These are phyloP conservation scores for Drosophila recens DNA, from an alignment of 2,888 invertebrate genomes.

Conservation along the genomic window DNA sequence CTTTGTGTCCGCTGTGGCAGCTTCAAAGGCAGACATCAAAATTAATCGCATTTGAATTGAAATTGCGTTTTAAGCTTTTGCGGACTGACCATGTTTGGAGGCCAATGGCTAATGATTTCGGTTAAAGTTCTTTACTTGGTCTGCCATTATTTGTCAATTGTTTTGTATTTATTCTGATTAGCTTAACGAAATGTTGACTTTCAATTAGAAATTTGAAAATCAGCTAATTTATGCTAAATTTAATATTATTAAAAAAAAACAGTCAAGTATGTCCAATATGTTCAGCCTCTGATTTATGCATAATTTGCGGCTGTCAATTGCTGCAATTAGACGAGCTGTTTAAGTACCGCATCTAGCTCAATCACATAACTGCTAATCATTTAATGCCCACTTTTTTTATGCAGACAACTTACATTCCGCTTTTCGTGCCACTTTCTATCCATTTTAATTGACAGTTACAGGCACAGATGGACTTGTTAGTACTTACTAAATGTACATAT, in stretches of 20 bases:
- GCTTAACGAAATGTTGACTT: constrained; percentile 4
- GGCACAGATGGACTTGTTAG: neutral
- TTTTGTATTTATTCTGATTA: constrained; percentile 1
- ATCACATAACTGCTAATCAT: too few species aligned
- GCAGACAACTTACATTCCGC: neutral
- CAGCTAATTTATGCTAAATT: neutral
- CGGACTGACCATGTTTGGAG: constrained; percentile 5
- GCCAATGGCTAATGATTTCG: constrained; percentile 13
- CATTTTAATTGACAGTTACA: constrained; percentile 16
- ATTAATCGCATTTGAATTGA: constrained; percentile 73
- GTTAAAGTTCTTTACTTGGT: constrained; percentile 4
- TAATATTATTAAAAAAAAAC: too few species aligned
- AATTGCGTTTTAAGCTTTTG: constrained; percentile 57
- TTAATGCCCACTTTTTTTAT: neutral
- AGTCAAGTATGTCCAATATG: neutral
- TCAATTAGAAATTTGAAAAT: neutral
- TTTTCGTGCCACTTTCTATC: constrained; percentile 1
- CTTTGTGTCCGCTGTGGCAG: constrained; percentile 33
- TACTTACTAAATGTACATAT: neutral
- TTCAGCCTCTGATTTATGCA: neutral
- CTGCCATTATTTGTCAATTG: constrained; percentile 16
- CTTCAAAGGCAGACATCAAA: constrained; percentile 67
- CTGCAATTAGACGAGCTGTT: neutral
- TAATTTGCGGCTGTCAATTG: neutral
- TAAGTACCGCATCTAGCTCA: neutral